Base-by-base conservation (phyloP, 2,797 vertebrate genomes). In the Coluber constrictor region DNA sequence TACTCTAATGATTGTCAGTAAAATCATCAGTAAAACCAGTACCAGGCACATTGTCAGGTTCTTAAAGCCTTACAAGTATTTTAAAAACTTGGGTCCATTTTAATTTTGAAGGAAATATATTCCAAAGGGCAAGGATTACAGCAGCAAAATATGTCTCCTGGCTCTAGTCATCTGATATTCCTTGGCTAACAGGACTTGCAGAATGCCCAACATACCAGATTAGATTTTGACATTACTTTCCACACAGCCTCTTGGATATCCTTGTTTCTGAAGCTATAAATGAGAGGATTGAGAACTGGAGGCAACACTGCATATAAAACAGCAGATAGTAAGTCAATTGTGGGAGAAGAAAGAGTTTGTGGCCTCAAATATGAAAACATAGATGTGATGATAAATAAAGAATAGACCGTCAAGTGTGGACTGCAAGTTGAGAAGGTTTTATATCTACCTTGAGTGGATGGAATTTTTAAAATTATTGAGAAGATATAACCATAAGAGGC, bases 341-440 rank as follows among this genome's bases (percentile, higher is more conserved):
- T 70, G 13, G 13, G 66, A 32, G 29, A 70, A 32, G 66, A 70
- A 70, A 70, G n/a, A 70, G n/a, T 16, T 70, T 70, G 29, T 32
- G 66, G 66, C 2, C n/a, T 70, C 13, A 70, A 16, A 13, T 70
- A 70, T 6, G 66, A 70, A 70, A 70, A 70, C 66, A 32, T 32
- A 70, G 66, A 32, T 32, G 66, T 70, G 0, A n/a, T 32, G 13
- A 70, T 70, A n/a, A 70, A 70, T 70, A 70, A 70, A 16, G 66
- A 70, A 16, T 16, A 70, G 5, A 70, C n/a, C 7, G 83, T 90
- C 2, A 97, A 93, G 59, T 97, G 96, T 5, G 96, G 96, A 12
- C 91, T 94, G 92, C 96, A 97, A 1, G 96, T 97, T 43, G 96
- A 96, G 74, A 96, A 96, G 47, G 95, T 29, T 61, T 92, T 88